Evolutionary conservation across 1,140 invertebrate species (phyloP), one percentile per base, ranked within the genome.

Genomic region (Scaptomyza graminum): DNA sequence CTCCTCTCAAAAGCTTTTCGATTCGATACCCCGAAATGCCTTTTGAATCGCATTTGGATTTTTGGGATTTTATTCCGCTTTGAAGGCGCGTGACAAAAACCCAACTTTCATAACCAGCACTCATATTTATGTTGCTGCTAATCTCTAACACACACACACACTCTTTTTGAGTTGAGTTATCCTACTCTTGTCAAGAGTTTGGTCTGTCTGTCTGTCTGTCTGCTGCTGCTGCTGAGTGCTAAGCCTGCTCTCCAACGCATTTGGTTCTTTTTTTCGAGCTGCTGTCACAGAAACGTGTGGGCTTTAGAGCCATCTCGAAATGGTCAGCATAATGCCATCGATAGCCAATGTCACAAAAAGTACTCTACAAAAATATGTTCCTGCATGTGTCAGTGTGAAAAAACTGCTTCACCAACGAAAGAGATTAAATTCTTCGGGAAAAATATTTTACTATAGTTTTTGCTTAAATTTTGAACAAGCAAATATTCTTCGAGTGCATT

Each of bases 71-170:
- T 0, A 34, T 41, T 12, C 37, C 12, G 37, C n/a, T 63, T 78
- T 81, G n/a, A 22, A 46, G 67, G 71, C 31, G 74, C 82, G 82
- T 87, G 78, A 87, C 78, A 87, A 87, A 22, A 87, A 87, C 71
- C 78, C 82, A 82, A 87, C 83, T 82, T 85, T 2, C 4, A 82
- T 81, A 63, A 41, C 56, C 70, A 66, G 70, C 74, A 9, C 76
- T 76, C 70, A 63, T 69, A 75, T 78, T 81, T 72, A 66, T 60
- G 73, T 81, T 72, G 41, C 74, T 31, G 82, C 82, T 87, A 82
- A 87, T 82, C 82, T 52, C 15, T 22, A 39, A 56, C 52, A 47
- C 39, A 46, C 60, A 49, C 34, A 51, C 44, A 50, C 25, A 39
- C 15, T 28, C 28, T 6, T 9, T 34, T 34, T 34, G 31, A 9